Evolutionary conservation across 2,888 invertebrate genomes (phyloP), one percentile per base, ranked within the genome.

Genomic region (Drosophila neotestacea): DNA sequence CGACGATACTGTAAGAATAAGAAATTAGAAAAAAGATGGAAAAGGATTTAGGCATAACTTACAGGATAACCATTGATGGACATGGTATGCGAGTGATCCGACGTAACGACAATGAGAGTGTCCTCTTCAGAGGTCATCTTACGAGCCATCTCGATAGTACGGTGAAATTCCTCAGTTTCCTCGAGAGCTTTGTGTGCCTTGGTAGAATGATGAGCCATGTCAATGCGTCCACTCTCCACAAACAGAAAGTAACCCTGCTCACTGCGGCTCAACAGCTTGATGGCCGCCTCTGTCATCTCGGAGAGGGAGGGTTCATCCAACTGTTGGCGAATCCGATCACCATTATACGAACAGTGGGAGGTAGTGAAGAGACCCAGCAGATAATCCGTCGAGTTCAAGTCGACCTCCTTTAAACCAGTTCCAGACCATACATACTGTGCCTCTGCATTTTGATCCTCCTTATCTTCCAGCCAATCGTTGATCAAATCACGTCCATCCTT

Each of bases 71-170:
- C 97, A 70, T 94, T 95, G 58, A 96, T 94, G 6, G 94, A 94
- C 95, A 97, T 95, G 0, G 96, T 95, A 88, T 97, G 97, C 6
- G 96, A 95, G 88, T 97, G 97, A 91, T 97, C 97, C 0, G 96
- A 94, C 0, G 96, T 96, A 2, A 96, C 97, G 0, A 97, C 94
- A 5, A 97, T 94, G 13, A 98, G 92, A 0, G 97, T 98, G 22
- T 97, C 96, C 0, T 94, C 92, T 0, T 91, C 91, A 62, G 94
- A 92, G 0, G 96, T 95, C 91, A 95, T 90, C 28, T 93, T 90
- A 48, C 94, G 72, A 0, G 97, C 95, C 60, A 93, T 92, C 86
- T 94, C 92, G 5, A 96, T 93, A 4, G 97, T 95, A 54, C 94
- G 94, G n/a, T 96, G 95, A 68, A 97, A 94, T 86, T 96, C 96